Base-by-base conservation (phyloP, 2,888 invertebrate species). In the Nemoura dubitans region DNA sequence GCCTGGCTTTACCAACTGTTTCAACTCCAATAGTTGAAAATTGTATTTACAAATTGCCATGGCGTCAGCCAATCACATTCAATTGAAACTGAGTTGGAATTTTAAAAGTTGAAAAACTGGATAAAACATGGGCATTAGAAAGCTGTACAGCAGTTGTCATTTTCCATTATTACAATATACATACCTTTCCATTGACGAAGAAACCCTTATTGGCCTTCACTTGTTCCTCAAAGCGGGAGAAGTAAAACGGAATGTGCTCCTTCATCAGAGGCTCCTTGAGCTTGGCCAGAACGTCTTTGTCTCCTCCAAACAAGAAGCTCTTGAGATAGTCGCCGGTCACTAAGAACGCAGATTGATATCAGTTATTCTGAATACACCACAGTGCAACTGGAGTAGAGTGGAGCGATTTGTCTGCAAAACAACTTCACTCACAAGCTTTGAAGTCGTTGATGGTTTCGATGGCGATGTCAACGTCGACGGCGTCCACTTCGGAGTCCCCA, bases 361-460 rank as follows among this genome's bases (percentile, higher is more conserved):
- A 36, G 10, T 36, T 6, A 36, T 36, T 6, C 36, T 36, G 36
- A n/a, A n/a, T n/a, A n/a, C 36, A 36, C 3, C 10, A 6, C 36
- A 36, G 36, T 36, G 36, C 36, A 36, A 3, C 36, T n/a, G n/a
- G n/a, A n/a, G n/a, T n/a, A n/a, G n/a, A n/a, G n/a, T n/a, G 36
- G 36, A 36, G 36, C 10, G 10, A 36, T 36, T 36, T 36, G 5
- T n/a, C n/a, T n/a, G n/a, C n/a, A n/a, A n/a, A 36, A 6, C 36
- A 36, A 36, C 10, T 1, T 2, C 10, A 59, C 59, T 59, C 59
- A 59, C 59, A 14, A 3, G 59, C 59, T 59, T 94, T 93, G 83
- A 95, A 91, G 89, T 95, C 95, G 87, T 92, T 93, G 42, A 94
- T 89, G 30, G 94, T 94, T 88, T 95, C 95, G 0, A 94, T 92